Base-by-base conservation (phyloP, 2,888 invertebrate genomes). In the Epirrhoe alternata region DNA sequence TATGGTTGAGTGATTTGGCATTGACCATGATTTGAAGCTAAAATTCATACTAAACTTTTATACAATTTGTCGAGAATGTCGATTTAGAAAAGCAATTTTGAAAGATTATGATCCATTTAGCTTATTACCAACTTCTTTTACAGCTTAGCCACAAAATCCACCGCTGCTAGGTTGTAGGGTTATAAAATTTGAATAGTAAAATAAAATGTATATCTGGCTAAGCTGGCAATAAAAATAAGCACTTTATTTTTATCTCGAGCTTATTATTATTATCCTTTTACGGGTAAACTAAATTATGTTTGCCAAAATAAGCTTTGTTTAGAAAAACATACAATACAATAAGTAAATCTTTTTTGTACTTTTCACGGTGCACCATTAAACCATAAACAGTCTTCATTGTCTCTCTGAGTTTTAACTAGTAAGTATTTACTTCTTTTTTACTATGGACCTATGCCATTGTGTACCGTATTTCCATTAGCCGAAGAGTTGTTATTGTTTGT, bases 311-410 rank as follows among this genome's bases (percentile, higher is more conserved):
- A 55, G 62, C 33, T 47, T 59, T 63, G 33, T 31, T n/a, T 35
- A 47, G 47, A 63, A 51, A 33, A 52, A 50, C 16, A 51, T 61
- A 24, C 10, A n/a, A 60, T 14, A 56, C 45, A 8, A 10, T 42
- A 33, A 17, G 17, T 16, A 7, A 47, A 5, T 16, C 5, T 5
- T 64, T 65, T 60, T 60, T 66, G 53, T 56, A 81, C 80, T 52
- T 56, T 52, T 56, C 17, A 79, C 81, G 84, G 80, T 81, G 77
- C 76, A 68, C 77, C 79, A 85, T 88, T 85, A 82, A 78, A 77
- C 80, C 80, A 81, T 84, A 85, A 85, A 86, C 78, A 79, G 76
- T 72, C 74, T 72, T 79, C 80, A 82, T 87, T 84, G 83, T 86
- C 82, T 84, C 86, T 78, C 80, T 84, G 79, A 76, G 76, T 81